Conservation (phyloP, 2,797 vertebrate species). For the Lacerta bilineata region DNA sequence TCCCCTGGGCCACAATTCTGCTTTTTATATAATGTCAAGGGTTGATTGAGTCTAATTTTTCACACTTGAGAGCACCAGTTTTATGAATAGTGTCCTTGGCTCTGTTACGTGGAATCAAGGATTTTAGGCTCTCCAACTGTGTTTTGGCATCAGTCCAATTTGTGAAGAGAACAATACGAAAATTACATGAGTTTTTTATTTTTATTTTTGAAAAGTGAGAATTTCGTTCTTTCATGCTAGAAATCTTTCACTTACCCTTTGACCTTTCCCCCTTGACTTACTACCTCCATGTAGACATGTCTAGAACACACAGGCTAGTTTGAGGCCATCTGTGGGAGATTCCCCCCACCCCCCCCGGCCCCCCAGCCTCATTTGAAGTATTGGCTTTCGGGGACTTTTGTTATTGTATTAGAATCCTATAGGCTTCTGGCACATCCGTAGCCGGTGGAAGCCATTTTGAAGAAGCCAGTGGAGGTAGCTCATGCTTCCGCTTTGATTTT, state of each 20-base stretch:
- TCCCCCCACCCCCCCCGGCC: not conserved
- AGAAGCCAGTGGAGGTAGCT: slow-evolving; percentile 39
- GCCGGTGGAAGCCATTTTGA: slow-evolving; percentile 27
- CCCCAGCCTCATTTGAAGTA: not conserved
- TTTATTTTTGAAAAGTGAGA: not conserved
- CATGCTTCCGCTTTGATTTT: slow-evolving; percentile 45
- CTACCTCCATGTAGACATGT: not conserved
- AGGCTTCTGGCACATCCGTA: slow-evolving; percentile 39
- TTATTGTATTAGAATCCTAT: not conserved
- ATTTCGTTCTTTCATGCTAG: not conserved
- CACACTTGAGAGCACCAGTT: not conserved
- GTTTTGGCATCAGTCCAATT: not conserved
- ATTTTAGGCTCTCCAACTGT: not conserved
- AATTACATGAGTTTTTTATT: not conserved
- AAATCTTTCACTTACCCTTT: not conserved
- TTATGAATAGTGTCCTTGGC: not conserved
- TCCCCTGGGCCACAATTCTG: too few relatives aligned
- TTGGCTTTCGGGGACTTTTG: not conserved
- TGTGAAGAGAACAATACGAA: not conserved
- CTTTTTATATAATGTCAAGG: not conserved
- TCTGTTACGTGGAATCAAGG: not conserved
- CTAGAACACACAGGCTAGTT: not conserved
- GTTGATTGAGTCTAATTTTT: not conserved
- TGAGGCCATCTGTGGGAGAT: not conserved
- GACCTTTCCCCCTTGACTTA: not conserved